Percentiles rank a stretch among this genome's conserved stretches.
These are phyloP conservation scores for Onthophagus sagittarius DNA, from an alignment of 2,888 invertebrate species.

Conservation along the genomic window DNA sequence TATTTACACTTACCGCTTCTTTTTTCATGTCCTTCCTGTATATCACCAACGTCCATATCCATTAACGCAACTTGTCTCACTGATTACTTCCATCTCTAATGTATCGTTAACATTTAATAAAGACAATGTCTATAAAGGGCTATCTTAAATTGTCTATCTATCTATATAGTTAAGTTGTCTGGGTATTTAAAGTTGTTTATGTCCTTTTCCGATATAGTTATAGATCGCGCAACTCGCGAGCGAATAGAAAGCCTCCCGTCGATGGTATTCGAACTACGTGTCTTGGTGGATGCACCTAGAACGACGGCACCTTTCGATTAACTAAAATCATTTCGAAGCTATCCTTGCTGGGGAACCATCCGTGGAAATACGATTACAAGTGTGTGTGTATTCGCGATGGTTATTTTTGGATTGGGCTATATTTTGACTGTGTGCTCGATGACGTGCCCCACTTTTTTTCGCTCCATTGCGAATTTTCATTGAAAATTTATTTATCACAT, in stretches of 20 bases:
- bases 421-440: not conserved
- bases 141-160: too few species aligned
- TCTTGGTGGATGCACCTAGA: not conserved
- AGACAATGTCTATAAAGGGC: too few species aligned
- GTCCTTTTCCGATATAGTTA: not conserved
- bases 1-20: not conserved
- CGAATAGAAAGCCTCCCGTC: not conserved
- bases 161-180: not conserved
- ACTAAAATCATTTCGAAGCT: not conserved
- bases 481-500: not conserved
- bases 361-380: not conserved
- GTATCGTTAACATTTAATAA: not conserved
- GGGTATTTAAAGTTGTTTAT: not conserved
- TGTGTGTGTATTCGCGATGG: not conserved
- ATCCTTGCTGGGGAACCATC: not conserved
- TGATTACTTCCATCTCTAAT: not conserved
- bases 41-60: not conserved
- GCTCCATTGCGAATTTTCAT: not conserved
- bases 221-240: not conserved
- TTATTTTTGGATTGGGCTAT: constrained; percentile 6
- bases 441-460: not conserved
- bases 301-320: not conserved
- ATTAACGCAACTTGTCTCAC: not conserved
- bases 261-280: not conserved
- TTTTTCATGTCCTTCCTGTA: not conserved